Evolutionary conservation across 1,140 invertebrate species (phyloP).

Genomic region (Drosophila neocordata): DNA sequence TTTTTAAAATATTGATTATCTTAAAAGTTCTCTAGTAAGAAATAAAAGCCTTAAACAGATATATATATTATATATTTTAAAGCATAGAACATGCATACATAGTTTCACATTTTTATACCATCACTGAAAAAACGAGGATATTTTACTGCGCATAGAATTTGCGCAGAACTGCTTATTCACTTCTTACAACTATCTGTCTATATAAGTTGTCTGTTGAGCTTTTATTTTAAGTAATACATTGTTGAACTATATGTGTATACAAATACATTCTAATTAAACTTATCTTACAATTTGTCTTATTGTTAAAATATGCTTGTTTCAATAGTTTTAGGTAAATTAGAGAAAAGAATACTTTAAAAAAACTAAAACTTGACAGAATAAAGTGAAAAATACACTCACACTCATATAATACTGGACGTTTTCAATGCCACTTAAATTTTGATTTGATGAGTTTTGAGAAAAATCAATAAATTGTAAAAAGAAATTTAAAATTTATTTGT

Average conservation of each 20-base stretch:
- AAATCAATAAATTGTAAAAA: constrained; percentile 56
- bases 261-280: constrained; percentile 48
- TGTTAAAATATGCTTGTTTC: constrained; percentile 37
- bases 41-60: too few species aligned
- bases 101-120: background rate
- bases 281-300: constrained; percentile 26
- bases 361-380: constrained; percentile 27
- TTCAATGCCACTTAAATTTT: constrained; percentile 38
- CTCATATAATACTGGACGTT: constrained; percentile 28
- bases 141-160: constrained; percentile 37
- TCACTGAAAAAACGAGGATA: background rate
- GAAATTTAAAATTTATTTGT: constrained; percentile 38
- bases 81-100: background rate
- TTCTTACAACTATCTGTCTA: constrained; percentile 38
- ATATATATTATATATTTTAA: too few species aligned
- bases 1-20: too few species aligned
- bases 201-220: constrained; percentile 41
- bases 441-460: constrained; percentile 43
- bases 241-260: constrained; percentile 38
- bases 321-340: constrained; percentile 35
- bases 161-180: constrained; percentile 16
- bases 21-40: too few species aligned
- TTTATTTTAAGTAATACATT: constrained; percentile 16
- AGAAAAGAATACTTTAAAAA: constrained; percentile 37
- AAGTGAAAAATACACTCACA: constrained; percentile 43